Base-by-base conservation (phyloP, 2,113 vertebrate genomes). In the Alosa alosa region DNA sequence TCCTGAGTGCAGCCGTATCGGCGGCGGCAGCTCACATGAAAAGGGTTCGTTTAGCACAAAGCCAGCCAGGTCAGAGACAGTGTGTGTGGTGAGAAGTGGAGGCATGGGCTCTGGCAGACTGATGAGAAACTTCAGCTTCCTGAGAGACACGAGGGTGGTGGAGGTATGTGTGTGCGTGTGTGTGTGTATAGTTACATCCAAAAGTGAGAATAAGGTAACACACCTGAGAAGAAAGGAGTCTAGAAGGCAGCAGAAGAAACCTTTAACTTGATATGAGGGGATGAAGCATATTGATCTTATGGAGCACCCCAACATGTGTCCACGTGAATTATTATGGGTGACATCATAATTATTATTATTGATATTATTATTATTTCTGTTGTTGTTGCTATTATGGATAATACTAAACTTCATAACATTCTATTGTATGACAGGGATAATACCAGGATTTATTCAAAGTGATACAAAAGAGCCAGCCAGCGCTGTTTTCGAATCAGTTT, bases 301-400 rank as follows among this genome's bases (percentile, higher is more conserved):
- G 13, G 36, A 17, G 36, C 72, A 39, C 31, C 11, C 31, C 72
- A 39, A 39, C 11, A 78, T 9, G 15, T 15, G 25, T 72, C 50
- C 15, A 75, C 82, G 85, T 86, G 55, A 82, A 31, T 85, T 82
- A 82, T 82, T 87, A 57, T 60, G 20, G 18, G 20, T 44, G 41
- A 44, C 4, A 44, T 44, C 41, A 44, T 44, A 3, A 44, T 44
- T 4, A 44, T 44, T 44, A 44, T 44, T 44, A 44, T 44, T 44
- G 41, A 44, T 44, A 44, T 44, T 4, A 44, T 44, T 44, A 44
- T 44, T 44, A 44, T 44, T 44, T 2, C 41, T 44, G 41, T 4
- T 44, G 41, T 44, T 44, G 41, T 44, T 44, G 41, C 41, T 44
- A 44, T 44, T 44, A 44, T 44, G 41, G 41, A 20, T 20, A 57